These are phyloP conservation scores for Drosophila histrio DNA, from an alignment of 2,888 invertebrate genomes.

Conservation along the genomic window DNA sequence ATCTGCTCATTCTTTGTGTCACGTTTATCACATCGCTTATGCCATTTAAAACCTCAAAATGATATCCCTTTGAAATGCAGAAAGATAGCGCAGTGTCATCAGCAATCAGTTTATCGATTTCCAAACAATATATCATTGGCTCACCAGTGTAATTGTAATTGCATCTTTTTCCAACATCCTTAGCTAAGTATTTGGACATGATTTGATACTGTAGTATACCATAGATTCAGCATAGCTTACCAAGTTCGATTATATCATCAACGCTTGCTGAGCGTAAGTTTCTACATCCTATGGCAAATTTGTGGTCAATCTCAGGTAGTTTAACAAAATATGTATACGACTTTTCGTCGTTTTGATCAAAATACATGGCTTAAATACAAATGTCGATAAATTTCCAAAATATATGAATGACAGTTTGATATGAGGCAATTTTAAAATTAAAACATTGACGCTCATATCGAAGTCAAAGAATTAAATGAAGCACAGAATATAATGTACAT, in stretches of 20 bases:
- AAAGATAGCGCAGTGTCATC: constrained; percentile 20
- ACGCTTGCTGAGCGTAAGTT: constrained; percentile 5
- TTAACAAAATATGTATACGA: constrained; percentile 29
- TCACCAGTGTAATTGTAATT: constrained; percentile 1
- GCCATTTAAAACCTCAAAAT: constrained; percentile 22
- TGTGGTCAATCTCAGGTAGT: constrained; percentile 17
- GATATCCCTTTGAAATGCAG: constrained; percentile 33
- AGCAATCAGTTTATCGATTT: constrained; percentile 15
- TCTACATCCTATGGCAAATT: constrained; percentile 28
- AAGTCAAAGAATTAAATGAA: not conserved
- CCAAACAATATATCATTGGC: constrained; percentile 12
- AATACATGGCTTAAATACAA: constrained; percentile 7
- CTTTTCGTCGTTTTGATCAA: not conserved
- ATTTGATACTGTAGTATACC: too few relatives aligned
- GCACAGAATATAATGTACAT: not conserved
- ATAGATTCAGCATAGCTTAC: not conserved
- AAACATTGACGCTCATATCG: not conserved
- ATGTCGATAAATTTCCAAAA: not conserved
- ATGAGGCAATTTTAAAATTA: not conserved
- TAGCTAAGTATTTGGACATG: constrained; percentile 3
- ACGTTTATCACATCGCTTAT: not conserved
- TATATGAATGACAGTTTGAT: not conserved
- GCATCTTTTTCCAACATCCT: constrained; percentile 2
- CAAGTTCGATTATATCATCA: constrained; percentile 14
- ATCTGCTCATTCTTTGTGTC: not conserved